Evolutionary conservation across 2,888 invertebrate species (phyloP), one percentile per base, ranked within the genome.

Genomic region (Spodoptera littoralis): DNA sequence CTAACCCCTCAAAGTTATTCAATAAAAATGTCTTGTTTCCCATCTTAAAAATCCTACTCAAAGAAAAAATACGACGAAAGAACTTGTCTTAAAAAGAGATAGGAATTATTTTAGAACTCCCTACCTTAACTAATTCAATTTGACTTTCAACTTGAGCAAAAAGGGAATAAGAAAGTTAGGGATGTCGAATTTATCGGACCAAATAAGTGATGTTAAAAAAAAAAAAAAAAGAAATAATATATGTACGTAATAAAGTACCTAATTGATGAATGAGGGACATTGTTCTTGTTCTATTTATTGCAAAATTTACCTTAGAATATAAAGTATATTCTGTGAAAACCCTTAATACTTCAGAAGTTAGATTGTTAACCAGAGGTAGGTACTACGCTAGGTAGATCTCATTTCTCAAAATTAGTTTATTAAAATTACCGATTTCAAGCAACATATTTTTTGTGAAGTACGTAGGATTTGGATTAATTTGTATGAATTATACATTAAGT

Each of bases 111-210:
- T 76, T 61, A 66, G 54, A 78, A 75, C 79, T 78, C 64, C 60
- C 51, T 75, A 70, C 77, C 77, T 73, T 77, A 65, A 75, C 65
- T 76, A 75, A 76, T 78, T 78, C 76, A 78, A 76, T 78, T 78
- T 67, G 59, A 65, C 46, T 71, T 51, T 75, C 65, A 65, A 72
- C 54, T 70, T 70, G 46, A 65, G 54, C 50, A 70, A 65, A 70
- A 75, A 74, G 61, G 43, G 49, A 63, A 61, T 59, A 57, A 61
- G 48, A 64, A 77, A 75, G 55, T 65, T 59, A 12, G 63, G 49
- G 51, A 70, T 63, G 65, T 69, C 60, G 53, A 75, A 73, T 75
- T 75, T 75, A 60, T 73, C 12, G 53, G 44, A 54, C 51, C 58
- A 65, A 56, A 65, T 65, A 77, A 60, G 68, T 62, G 48, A 65